Conservation (phyloP, 2,797 vertebrate species). For the Thripadectes ignobilis region DNA sequence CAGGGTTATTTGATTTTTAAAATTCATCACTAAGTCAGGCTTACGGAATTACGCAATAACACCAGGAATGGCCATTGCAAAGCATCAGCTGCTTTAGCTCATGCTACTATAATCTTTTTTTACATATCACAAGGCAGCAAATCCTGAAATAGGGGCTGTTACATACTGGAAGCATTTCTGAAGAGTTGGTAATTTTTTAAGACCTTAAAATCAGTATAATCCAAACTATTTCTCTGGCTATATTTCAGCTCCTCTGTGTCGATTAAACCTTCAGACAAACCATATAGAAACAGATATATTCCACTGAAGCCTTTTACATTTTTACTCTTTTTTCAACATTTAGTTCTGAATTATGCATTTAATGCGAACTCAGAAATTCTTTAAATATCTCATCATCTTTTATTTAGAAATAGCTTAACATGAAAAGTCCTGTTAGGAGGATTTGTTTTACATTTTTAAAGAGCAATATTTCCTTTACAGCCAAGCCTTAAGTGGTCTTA, state of each 20-base stretch:
- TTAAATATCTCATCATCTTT: constrained; percentile 65
- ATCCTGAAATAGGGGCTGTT: background rate
- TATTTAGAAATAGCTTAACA: constrained; percentile 63
- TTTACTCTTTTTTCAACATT: constrained; percentile 36
- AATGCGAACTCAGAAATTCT: constrained; percentile 6
- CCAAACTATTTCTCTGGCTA: background rate
- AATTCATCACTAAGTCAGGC: background rate
- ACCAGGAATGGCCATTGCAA: background rate
- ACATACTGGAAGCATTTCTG: background rate
- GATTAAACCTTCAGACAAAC: constrained; percentile 18
- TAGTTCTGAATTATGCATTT: constrained; percentile 66
- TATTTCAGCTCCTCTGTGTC: background rate
- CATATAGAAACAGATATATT: background rate
- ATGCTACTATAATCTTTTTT: background rate
- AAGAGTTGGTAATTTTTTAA: constrained; percentile 3
- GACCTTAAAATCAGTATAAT: background rate
- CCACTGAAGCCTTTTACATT: background rate
- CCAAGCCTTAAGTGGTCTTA: constrained; percentile 9
- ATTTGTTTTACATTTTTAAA: constrained; percentile 66
- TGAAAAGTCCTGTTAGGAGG: constrained; percentile 45
- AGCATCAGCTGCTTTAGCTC: constrained; percentile 11
- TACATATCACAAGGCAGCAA: background rate
- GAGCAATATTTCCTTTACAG: constrained; percentile 45
- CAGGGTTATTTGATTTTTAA: constrained; percentile 26
- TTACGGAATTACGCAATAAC: background rate